phyloP scores from a whole-genome alignment of 2,888 invertebrate species.

The Netelia virgata region DNA sequence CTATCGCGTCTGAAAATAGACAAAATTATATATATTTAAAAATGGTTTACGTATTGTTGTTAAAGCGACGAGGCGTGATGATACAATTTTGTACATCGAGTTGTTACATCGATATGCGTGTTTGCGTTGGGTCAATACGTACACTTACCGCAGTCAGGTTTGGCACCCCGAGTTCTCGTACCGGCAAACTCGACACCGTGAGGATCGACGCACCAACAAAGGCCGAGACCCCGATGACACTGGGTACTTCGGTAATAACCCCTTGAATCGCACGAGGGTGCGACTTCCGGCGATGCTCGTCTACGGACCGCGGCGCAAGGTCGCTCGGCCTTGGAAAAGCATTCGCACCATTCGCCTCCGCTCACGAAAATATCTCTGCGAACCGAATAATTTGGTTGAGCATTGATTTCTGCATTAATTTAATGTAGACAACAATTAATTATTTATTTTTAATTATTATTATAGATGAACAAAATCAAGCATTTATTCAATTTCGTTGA shows the following conservation, averaged over 20 bases:
- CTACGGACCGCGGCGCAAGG: conserved; percentile 94
- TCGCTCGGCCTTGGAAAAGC: conserved; percentile 92
- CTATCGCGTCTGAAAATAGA: conserved; percentile 82
- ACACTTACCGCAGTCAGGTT: conserved; percentile 91
- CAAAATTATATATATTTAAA: neutral
- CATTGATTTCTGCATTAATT: neutral
- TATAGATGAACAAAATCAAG: no score
- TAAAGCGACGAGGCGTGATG: neutral
- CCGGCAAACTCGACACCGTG: conserved; percentile 95
- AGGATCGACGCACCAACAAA: conserved; percentile 97
- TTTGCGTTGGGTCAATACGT: conserved; percentile 60
- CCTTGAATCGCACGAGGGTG: conserved; percentile 91
- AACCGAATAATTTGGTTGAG: neutral
- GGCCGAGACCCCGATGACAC: conserved; percentile 94
- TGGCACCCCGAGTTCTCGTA: conserved; percentile 91
- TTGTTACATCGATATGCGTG: conserved; percentile 1
- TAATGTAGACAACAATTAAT: neutral
- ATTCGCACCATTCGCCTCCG: conserved; percentile 93
- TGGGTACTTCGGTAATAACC: conserved; percentile 95
- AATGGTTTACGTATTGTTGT: conserved; percentile 1
- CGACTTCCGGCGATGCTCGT: conserved; percentile 89
- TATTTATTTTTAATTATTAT: no score
- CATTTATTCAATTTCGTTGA: no score
- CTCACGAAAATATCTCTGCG: conserved; percentile 88
- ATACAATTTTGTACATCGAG: no score